Conservation (phyloP, 2,113 vertebrate genomes). For the Limnothrissa miodon region DNA sequence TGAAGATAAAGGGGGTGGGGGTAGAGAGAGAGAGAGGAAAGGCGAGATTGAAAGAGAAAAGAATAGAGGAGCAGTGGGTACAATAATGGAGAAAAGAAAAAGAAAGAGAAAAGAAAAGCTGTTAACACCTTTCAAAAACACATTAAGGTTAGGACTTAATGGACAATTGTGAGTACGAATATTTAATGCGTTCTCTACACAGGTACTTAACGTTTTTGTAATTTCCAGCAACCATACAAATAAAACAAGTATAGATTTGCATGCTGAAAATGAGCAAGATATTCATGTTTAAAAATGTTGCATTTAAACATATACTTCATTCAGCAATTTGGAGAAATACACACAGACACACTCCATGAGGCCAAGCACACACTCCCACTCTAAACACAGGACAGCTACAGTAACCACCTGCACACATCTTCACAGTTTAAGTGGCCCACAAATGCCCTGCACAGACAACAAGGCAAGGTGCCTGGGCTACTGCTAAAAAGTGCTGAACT, state of each 20-base stretch:
- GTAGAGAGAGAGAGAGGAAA: background rate
- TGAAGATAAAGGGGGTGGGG: slow-evolving; percentile 40
- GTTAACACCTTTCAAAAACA: background rate
- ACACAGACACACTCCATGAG: background rate
- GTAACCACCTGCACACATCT: background rate
- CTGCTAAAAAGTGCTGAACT: background rate
- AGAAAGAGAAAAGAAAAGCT: background rate
- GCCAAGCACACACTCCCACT: background rate
- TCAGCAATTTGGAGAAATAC: background rate
- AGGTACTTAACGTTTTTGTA: background rate
- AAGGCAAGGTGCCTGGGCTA: background rate
- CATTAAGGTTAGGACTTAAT: background rate
- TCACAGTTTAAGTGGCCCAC: background rate
- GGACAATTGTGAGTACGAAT: no score
- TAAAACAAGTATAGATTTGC: background rate
- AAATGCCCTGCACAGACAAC: background rate
- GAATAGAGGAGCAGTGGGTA: background rate
- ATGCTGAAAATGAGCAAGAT: background rate
- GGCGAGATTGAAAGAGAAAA: background rate
- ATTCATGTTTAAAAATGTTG: background rate
- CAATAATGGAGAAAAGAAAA: background rate
- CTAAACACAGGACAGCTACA: background rate
- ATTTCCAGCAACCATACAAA: background rate
- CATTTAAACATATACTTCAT: background rate
- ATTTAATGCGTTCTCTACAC: no score